phyloP scores from a whole-genome alignment of 2,113 vertebrate genomes.

The Salvelinus namaycush region DNA sequence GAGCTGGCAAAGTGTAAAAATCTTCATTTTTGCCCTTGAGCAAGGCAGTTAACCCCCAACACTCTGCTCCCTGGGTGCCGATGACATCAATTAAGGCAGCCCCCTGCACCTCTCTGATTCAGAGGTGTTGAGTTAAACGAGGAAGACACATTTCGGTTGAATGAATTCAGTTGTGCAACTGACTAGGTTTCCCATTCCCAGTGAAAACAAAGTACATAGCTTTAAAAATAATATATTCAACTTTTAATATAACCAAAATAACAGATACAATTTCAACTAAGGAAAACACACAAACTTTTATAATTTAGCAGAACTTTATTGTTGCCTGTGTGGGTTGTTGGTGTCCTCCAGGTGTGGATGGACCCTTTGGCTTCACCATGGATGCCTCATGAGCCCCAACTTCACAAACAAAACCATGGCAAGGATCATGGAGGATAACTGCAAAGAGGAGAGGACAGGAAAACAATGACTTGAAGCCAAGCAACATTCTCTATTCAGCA shows the following conservation, averaged over 20 bases:
- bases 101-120: no score
- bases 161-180: neutral
- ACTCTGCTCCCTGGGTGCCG: no score
- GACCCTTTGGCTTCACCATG: neutral
- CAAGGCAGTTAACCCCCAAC: no score
- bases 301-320: neutral
- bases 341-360: neutral
- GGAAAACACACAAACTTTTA: neutral
- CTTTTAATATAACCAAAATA: neutral
- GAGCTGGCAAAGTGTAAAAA: no score
- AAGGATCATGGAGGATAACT: constrained; percentile 24
- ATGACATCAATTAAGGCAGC: no score
- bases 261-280: constrained; percentile 6
- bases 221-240: no score
- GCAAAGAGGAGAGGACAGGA: neutral
- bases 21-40: no score
- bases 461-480: constrained; percentile 5
- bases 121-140: no score
- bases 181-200: no score
- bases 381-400: constrained; percentile 3
- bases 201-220: no score
- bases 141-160: neutral
- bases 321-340: neutral
- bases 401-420: constrained; percentile 25
- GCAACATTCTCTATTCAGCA: neutral